Base-by-base conservation (phyloP, 2,797 vertebrate species). In the Enteromius paludinosus region DNA sequence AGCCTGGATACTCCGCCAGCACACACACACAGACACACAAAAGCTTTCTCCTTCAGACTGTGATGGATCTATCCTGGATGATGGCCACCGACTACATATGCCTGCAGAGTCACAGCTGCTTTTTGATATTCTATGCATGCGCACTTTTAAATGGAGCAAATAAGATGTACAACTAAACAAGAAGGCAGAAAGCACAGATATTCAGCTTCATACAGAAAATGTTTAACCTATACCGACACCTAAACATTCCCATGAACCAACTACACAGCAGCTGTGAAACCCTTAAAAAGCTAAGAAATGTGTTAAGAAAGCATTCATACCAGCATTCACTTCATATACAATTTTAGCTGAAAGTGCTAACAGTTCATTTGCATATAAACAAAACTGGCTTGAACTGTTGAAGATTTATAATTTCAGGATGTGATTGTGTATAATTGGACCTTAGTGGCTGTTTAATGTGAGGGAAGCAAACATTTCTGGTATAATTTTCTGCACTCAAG, bases 31-130 rank as follows among this genome's bases (percentile, higher is more conserved):
- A 72, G 38, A 41, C 80, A 79, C 47, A 83, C 70, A 84, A 14
- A 72, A 56, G 56, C 82, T 83, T 86, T 84, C 56, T 76, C 75
- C 87, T 66, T n/a, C 78, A 81, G 87, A 90, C 88, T 85, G 82
- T 86, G 90, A 92, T 90, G 84, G 87, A 91, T 88, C 77, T 83
- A 85, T 30, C 69, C 89, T 95, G 92, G 94, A 93, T 88, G 47
- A 0, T 8, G 86, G 93, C 92, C 93, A 92, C 78, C 66, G 87
- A 18, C 85, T 83, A 91, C 88, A 90, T 89, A 92, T 92, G 91
- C 90, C 87, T 89, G 86, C 62, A 90, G 89, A 92, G 90, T 89
- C 89, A 89, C 69, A 84, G 88, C 73, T 84, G 81, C 82, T 83
- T 91, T 92, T 90, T 90, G 86, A 86, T 52, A 85, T 85, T 78